Evolutionary conservation across 2,888 invertebrate genomes (phyloP).

Genomic region (Drosophila melanosoma): DNA sequence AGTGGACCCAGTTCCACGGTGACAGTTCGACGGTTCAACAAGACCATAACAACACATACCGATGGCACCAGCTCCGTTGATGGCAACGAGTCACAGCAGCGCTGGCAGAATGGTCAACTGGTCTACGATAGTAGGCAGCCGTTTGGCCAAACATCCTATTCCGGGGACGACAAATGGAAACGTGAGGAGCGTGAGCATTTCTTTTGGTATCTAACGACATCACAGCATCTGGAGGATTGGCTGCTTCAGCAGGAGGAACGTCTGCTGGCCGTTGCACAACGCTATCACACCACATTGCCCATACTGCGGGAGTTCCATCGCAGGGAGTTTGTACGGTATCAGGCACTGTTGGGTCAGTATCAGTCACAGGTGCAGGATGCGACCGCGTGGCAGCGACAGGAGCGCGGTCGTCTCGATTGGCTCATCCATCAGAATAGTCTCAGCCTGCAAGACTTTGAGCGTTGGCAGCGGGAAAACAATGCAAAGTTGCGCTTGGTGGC

Average conservation of each 20-base stretch:
- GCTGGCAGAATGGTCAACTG: conserved; percentile 82
- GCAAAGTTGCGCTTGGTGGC: conserved; percentile 71
- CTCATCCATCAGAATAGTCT: conserved; percentile 83
- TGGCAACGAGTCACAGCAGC: conserved; percentile 79
- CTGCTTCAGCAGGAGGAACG: conserved; percentile 83
- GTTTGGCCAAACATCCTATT: conserved; percentile 75
- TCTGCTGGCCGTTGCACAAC: conserved; percentile 73
- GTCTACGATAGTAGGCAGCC: conserved; percentile 79
- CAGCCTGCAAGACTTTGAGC: conserved; percentile 78
- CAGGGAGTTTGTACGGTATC: conserved; percentile 79
- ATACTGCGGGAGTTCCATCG: conserved; percentile 82
- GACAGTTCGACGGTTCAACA: conserved; percentile 76
- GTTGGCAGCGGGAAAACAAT: conserved; percentile 82
- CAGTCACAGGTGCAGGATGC: conserved; percentile 69
- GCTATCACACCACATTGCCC: conserved; percentile 75
- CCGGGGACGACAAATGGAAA: conserved; percentile 83
- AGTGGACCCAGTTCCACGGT: conserved; percentile 63
- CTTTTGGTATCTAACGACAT: conserved; percentile 80
- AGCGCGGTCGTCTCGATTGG: conserved; percentile 83
- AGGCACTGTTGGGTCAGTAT: conserved; percentile 75
- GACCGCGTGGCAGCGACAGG: conserved; percentile 77
- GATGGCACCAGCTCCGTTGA: conserved; percentile 78
- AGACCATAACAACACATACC: conserved; percentile 74
- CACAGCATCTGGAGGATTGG: conserved; percentile 79
- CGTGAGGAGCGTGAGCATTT: conserved; percentile 83